Conservation (phyloP, 37 sponge, comb jelly and placozoan species). For the Ianthella basta region DNA sequence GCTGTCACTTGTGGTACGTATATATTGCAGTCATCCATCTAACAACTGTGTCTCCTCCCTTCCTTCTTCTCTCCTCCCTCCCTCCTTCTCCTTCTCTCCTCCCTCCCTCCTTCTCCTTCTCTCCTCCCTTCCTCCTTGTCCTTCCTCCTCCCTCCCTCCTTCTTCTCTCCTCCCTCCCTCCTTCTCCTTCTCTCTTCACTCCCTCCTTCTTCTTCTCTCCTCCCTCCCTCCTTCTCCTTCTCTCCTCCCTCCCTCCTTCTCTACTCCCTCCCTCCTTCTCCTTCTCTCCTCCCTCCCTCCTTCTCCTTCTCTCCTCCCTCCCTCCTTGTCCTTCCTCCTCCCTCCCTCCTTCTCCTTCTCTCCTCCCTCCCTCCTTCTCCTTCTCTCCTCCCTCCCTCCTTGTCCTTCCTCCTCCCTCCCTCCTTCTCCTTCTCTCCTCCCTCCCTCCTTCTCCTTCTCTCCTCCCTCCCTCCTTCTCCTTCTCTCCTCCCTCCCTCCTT, state of each 20-base stretch:
- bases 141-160: neutral
- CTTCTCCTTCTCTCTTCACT: no score
- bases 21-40: no score
- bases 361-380: no score
- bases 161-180: neutral
- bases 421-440: neutral
- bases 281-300: neutral
- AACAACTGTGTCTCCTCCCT: no score
- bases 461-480: neutral
- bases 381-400: no score
- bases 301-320: constrained; percentile 1
- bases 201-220: no score
- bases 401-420: neutral
- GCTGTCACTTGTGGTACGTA: no score
- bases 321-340: constrained; percentile 40
- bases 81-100: neutral
- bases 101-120: neutral
- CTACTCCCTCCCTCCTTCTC: neutral
- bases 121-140: neutral
- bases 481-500: neutral
- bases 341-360: no score
- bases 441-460: neutral
- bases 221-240: no score
- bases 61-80: neutral
- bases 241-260: no score